A percentile compares a stretch with the other conserved stretches of the same genome.
Conservation (phyloP, 2,888 invertebrate species). For the Globia sparganii region DNA sequence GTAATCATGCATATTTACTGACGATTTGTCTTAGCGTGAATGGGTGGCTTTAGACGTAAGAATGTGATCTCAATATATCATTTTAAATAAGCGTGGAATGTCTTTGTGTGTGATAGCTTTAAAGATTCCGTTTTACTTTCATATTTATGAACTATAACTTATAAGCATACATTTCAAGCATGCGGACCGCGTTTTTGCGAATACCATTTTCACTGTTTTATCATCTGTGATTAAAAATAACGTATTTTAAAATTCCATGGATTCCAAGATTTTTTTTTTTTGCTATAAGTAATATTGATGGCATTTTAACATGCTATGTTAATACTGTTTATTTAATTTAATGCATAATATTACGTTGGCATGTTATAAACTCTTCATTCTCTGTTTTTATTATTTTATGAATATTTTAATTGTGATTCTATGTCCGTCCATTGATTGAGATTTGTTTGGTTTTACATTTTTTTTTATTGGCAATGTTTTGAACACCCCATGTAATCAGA, state of each 20-base stretch:
- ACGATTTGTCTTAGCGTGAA: conserved; percentile 44
- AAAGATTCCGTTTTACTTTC: conserved; percentile 49
- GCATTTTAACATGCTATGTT: background rate
- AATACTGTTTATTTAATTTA: conserved; percentile 1
- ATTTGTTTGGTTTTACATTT: conserved; percentile 48
- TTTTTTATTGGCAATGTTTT: conserved; percentile 43
- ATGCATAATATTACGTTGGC: conserved; percentile 29
- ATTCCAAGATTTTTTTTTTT: background rate
- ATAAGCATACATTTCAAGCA: conserved; percentile 30
- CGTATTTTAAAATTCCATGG: background rate
- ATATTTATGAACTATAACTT: conserved; percentile 25
- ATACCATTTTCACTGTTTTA: conserved; percentile 4
- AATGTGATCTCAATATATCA: conserved; percentile 83
- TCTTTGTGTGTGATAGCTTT: conserved; percentile 68
- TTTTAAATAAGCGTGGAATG: conserved; percentile 63
- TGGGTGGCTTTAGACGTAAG: conserved; percentile 67
- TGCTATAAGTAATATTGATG: background rate
- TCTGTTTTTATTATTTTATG: conserved; percentile 41
- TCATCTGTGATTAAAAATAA: background rate
- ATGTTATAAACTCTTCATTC: conserved; percentile 13
- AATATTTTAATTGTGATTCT: conserved; percentile 66
- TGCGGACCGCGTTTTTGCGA: conserved; percentile 6
- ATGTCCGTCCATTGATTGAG: conserved; percentile 69
- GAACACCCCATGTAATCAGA: conserved; percentile 9
- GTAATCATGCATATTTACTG: conserved; percentile 1